Percentiles rank a stretch among this genome's conserved stretches.
Evolutionary conservation across 2,113 vertebrate species (phyloP).

Genomic region (Hippocampus barbouri): DNA sequence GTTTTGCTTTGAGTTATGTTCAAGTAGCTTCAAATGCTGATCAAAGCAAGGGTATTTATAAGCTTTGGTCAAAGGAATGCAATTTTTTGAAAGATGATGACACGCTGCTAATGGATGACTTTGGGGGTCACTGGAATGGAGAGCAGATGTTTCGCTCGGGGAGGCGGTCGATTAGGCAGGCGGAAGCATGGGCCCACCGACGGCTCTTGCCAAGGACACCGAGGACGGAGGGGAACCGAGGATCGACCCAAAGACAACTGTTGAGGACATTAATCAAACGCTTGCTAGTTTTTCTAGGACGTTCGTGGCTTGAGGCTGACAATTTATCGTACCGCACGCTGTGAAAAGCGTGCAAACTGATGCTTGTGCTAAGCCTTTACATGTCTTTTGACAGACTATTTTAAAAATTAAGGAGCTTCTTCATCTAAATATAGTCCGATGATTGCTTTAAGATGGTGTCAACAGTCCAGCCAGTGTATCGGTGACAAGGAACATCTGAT

Average conservation of each 20-base stretch:
- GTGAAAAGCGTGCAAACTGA: constrained; percentile 13
- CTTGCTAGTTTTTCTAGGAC: constrained; percentile 27
- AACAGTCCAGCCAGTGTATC: not conserved
- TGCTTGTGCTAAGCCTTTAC: not conserved
- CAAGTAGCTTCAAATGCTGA: constrained; percentile 7
- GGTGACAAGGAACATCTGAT: not conserved
- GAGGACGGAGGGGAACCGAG: constrained; percentile 37
- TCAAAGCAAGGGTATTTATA: constrained; percentile 44
- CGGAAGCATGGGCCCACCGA: constrained; percentile 15
- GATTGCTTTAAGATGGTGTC: not conserved
- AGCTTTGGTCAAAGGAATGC: constrained; percentile 13
- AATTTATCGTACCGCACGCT: not conserved
- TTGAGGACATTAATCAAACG: constrained; percentile 19
- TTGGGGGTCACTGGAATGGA: constrained; percentile 61
- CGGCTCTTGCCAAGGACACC: not conserved
- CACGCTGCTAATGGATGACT: constrained; percentile 60
- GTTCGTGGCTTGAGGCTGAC: constrained; percentile 6
- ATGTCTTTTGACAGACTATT: not conserved
- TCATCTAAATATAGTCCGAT: not conserved
- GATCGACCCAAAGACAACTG: constrained; percentile 39
- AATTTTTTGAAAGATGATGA: constrained; percentile 59
- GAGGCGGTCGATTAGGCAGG: constrained; percentile 40
- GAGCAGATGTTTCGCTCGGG: constrained; percentile 66
- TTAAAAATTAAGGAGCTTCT: not conserved
- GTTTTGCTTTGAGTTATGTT: not conserved